These are phyloP conservation scores for Adineta ricciae DNA, from an alignment of 2,888 invertebrate genomes.

Conservation along the genomic window DNA sequence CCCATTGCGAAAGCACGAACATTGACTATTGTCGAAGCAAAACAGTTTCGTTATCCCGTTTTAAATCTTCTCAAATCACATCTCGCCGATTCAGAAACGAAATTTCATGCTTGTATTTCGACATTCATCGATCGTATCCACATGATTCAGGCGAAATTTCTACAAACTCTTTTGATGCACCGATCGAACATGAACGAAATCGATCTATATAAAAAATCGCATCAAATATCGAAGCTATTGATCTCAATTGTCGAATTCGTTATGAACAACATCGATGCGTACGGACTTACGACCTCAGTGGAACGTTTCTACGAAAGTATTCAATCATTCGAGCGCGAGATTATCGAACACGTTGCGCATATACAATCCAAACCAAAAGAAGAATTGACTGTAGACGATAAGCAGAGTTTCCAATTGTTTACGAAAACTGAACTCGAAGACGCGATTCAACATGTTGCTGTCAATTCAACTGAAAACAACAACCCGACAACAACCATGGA, in stretches of 20 bases:
- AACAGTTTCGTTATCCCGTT: not conserved
- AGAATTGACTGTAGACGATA: not conserved
- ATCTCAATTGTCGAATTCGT: not conserved
- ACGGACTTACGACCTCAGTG: not conserved
- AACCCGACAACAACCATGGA: too few relatives aligned
- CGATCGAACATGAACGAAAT: not conserved
- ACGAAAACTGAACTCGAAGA: not conserved
- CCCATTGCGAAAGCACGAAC: not conserved
- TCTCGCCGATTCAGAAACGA: not conserved
- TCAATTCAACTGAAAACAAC: too few relatives aligned
- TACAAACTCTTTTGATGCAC: not conserved
- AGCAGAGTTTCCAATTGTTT: not conserved
- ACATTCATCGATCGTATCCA: not conserved
- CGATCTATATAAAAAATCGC: not conserved
- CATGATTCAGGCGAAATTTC: not conserved
- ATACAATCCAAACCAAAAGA: not conserved
- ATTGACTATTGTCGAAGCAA: not conserved
- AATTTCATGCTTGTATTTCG: not conserved
- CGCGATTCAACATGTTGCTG: not conserved
- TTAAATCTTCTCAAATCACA: not conserved
- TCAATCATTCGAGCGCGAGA: not conserved
- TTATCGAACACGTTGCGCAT: too few relatives aligned
- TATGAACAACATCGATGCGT: not conserved
- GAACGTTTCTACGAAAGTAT: not conserved
- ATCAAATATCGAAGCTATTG: not conserved